Percentiles rank a stretch among this genome's conserved stretches.
These are phyloP conservation scores for Portunus trituberculatus DNA, from an alignment of 1,140 invertebrate species.

Conservation along the genomic window DNA sequence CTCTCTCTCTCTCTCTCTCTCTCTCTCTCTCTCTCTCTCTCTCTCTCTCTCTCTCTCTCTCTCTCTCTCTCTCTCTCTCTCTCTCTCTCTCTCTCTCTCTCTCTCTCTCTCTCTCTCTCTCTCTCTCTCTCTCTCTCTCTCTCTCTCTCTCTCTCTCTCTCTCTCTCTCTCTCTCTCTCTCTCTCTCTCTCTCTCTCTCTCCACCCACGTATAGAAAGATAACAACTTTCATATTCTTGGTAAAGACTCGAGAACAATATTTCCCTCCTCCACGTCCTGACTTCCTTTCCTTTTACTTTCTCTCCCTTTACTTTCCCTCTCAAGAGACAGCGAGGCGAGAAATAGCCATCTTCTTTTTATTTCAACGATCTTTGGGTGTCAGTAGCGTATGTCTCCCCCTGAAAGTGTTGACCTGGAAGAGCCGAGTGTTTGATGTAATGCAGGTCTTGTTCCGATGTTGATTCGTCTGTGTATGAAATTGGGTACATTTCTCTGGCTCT, in stretches of 20 bases:
- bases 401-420: not conserved
- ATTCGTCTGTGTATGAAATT: not conserved
- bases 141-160: not conserved
- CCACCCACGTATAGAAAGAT: not conserved
- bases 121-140: constrained; percentile 18
- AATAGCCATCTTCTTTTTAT: not conserved
- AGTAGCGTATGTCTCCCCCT: not conserved
- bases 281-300: not conserved
- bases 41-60: constrained; percentile 6
- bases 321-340: not conserved
- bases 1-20: no score
- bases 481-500: not conserved
- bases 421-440: not conserved
- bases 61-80: not conserved
- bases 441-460: not conserved
- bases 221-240: not conserved
- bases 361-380: not conserved
- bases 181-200: not conserved
- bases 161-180: constrained; percentile 18
- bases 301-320: not conserved
- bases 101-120: not conserved
- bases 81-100: constrained; percentile 5
- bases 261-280: not conserved
- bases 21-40: not conserved
- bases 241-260: not conserved